Evolutionary conservation across 2,888 invertebrate genomes (phyloP), one percentile per base, ranked within the genome.

Genomic region (Dolichopus griseipennis): DNA sequence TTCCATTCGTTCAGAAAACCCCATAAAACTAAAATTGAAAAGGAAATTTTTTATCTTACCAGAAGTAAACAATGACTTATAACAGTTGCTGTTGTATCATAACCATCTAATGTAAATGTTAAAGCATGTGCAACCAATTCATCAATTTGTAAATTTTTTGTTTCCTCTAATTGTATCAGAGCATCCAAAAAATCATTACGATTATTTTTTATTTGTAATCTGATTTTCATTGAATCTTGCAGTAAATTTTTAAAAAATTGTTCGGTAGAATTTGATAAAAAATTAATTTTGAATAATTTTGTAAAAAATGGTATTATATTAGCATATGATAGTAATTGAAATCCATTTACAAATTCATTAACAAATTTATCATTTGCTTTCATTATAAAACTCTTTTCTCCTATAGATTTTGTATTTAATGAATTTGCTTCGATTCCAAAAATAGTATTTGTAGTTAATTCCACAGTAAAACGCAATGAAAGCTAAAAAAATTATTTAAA

Each of bases 221-320:
- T 73, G 1, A 76, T 67, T 33, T 77, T 71, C 8, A 79, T 69
- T 0, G 79, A 76, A 21, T 69, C 73, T n/a, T 72, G 69, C 76
- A 78, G 75, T 1, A 80, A 69, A 4, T 72, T 69, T 0, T 71
- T 63, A 34, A 79, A 80, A 65, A 76, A 79, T 0, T 61, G 9
- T 37, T 78, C 94, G 75, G 95, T 94, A 0, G 84, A 86, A 0
- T 78, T 83, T 0, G 75, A 71, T 0, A 81, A 66, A 63, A 79
- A 74, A 4, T 75, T 74, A 0, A 73, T 22, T 18, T 75, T 78
- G 21, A 72, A 71, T 1, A 78, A 12, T 0, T 70, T 66, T 0
- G 66, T 69, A 0, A 82, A 33, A 64, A 64, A 34, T 64, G 64
- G 64, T 18, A 64, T 64, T 20, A 18, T 33, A 64, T 33, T 64